Evolutionary conservation across 2,888 invertebrate genomes (phyloP), one percentile per base, ranked within the genome.

Genomic region (Cartodere bifasciata): DNA sequence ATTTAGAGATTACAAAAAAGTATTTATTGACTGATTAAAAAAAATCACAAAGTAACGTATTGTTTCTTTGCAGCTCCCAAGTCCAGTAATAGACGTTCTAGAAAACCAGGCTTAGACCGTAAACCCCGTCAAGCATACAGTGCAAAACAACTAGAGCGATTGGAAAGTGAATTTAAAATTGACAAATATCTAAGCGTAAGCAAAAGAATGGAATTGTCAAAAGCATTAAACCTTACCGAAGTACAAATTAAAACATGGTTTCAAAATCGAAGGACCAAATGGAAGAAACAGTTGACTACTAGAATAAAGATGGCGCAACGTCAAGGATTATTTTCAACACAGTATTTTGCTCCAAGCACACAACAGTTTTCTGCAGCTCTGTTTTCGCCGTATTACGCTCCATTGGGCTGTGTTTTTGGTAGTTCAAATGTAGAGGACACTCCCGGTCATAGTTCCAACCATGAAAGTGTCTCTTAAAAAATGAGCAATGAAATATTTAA

Each of bases 181-280:
- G 94, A 95, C 65, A 94, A 95, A 58, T 95, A 95, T 58, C 67
- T 95, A 31, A 92, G 91, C 58, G 94, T 95, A 1, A 88, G 85
- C 49, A 95, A 94, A 57, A 67, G 95, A 31, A 82, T 91, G 79
- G 91, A 94, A 47, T 65, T 95, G 3, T 91, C 92, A 1, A 86
- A 88, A 56, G 78, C 80, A 0, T 60, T 95, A 16, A 82, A 76
- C 42, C 66, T 94, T 24, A 91, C 91, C 1, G 92, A 94, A 62
- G 91, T 91, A 0, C 92, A 94, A 63, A 91, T 94, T 43, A 94
- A 94, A 57, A 92, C 92, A 0, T 92, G 92, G 92, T 92, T 92
- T 55, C 90, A 91, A 60, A 91, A 94, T 55, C 69, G 94, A 34
- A 68, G 94, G 38, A 95, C 94, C 1, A 94, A 95, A 56, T 94